Base-by-base conservation (phyloP, 2,797 vertebrate species). In the Gadopsis bispinosus region DNA sequence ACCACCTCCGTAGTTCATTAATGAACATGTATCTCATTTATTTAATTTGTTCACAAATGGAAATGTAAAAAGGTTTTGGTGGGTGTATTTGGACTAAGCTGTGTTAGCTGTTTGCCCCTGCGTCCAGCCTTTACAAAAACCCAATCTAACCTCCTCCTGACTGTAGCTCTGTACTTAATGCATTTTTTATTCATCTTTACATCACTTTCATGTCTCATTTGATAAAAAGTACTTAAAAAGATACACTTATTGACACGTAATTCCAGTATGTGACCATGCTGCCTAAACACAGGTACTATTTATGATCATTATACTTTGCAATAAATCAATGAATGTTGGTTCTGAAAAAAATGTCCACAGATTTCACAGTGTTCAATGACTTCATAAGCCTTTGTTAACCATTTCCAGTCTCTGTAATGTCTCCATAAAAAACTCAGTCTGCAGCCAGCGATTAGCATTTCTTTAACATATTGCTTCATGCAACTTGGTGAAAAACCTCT, bases 391-490 rank as follows among this genome's bases (percentile, higher is more conserved):
- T 89, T 58, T 0, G 22, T 81, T 69, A 41, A 62, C 31, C 59
- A 50, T 61, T n/a, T 76, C 19, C 68, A 73, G 61, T 82, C 72
- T 86, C 60, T 62, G 68, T 19, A 35, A 72, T 73, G 77, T 83
- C 73, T 80, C 55, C 26, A 35, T 54, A 39, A 22, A 83, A 55
- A 78, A 68, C 65, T 63, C 33, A 48, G 65, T 47, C 60, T 64
- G 48, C 75, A 35, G 56, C 60, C 66, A 61, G 56, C 62, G 20
- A 53, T 73, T n/a, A 72, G 53, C 43, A 64, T 87, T 82, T 83
- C 77, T 83, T 87, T 72, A 66, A 83, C 83, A 79, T 92, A 92
- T 92, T 90, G 86, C 90, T 91, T 93, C 95, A 95, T 95, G 95
- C 95, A 94, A 83, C 83, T 91, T 59, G n/a, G 83, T 81, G 58